Conservation (phyloP, 2,888 invertebrate genomes). For the Athalia cordata region DNA sequence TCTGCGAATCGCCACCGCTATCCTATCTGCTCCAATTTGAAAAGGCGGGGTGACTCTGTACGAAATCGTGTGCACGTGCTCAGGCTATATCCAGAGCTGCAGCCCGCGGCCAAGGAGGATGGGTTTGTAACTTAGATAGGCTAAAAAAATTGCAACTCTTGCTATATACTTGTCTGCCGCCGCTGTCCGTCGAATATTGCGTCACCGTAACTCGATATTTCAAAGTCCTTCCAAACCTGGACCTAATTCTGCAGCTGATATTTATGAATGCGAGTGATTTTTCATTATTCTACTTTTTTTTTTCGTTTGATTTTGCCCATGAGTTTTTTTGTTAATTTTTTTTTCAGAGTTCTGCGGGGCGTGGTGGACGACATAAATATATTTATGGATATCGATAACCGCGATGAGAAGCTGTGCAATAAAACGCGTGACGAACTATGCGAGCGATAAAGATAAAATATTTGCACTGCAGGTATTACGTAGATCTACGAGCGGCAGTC, state of each 20-base stretch:
- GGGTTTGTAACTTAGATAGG: constrained; percentile 9
- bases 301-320: no score
- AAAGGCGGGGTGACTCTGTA: constrained; percentile 23
- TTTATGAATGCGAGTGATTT: background rate
- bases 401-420: no score
- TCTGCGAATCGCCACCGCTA: constrained; percentile 19
- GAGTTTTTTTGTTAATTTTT: no score
- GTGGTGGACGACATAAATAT: no score
- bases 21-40: constrained; percentile 28
- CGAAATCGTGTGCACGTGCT: constrained; percentile 21
- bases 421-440: no score
- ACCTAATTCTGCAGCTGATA: background rate
- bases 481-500: background rate
- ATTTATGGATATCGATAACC: no score
- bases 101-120: constrained; percentile 33
- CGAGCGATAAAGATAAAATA: no score
- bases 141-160: constrained; percentile 9
- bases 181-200: background rate
- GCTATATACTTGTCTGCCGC: background rate
- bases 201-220: constrained; percentile 9
- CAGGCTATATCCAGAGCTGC: background rate
- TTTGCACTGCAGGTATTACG: no score
- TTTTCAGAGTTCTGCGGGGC: no score
- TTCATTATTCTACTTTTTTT: no score
- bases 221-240: background rate